These are phyloP conservation scores for Nysson spinosus DNA, from an alignment of 2,888 invertebrate genomes.

Conservation along the genomic window DNA sequence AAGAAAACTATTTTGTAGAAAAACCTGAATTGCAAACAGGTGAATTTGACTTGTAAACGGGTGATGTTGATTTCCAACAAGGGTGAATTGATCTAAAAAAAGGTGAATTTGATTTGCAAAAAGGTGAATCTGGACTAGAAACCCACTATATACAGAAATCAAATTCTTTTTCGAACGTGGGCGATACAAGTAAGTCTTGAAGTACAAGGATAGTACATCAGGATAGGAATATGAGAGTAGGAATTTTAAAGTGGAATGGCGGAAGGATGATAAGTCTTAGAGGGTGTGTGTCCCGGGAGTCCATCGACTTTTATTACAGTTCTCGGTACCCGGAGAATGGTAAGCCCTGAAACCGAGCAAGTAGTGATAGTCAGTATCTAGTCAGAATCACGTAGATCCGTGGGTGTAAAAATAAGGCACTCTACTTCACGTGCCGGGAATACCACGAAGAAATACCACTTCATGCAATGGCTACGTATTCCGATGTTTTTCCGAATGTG, in stretches of 20 bases:
- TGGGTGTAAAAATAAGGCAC: constrained; percentile 38
- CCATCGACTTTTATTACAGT: constrained; percentile 35
- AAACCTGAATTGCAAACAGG: too few species aligned
- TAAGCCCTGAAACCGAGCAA: constrained; percentile 7
- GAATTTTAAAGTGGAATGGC: background rate
- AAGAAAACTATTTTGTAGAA: too few species aligned
- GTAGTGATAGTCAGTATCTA: constrained; percentile 40
- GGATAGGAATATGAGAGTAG: too few species aligned
- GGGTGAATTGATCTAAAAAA: too few species aligned
- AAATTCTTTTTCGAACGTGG: too few species aligned
- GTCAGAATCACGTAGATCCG: constrained; percentile 39
- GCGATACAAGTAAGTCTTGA: too few species aligned
- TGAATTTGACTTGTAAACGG: too few species aligned
- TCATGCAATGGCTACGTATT: background rate
- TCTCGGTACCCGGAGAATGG: constrained; percentile 1
- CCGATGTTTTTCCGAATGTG: constrained; percentile 11
- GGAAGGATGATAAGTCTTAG: background rate
- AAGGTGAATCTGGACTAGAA: too few species aligned
- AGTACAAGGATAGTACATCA: too few species aligned
- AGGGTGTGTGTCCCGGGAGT: constrained; percentile 6
- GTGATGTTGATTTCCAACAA: too few species aligned
- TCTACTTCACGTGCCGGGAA: constrained; percentile 37
- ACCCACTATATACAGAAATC: too few species aligned
- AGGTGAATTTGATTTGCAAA: too few species aligned
- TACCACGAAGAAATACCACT: constrained; percentile 18